phyloP scores from a whole-genome alignment of 2,113 vertebrate genomes.

The Brachyhypopomus gauderio region DNA sequence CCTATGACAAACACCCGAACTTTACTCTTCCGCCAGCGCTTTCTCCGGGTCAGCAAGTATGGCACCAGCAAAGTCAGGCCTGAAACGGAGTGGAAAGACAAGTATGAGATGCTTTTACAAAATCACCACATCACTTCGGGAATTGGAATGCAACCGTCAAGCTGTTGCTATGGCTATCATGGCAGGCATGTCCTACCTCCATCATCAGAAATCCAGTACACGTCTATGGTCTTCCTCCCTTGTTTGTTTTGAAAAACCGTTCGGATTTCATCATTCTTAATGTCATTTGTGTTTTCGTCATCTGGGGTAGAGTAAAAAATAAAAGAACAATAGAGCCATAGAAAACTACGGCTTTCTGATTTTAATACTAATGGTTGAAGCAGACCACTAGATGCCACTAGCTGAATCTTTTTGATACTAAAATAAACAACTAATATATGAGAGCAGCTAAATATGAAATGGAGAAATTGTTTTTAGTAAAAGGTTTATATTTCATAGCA shows the following conservation, averaged over 20 bases:
- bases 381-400: too few relatives aligned
- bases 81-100: conserved; percentile 41
- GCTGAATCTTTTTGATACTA: too few relatives aligned
- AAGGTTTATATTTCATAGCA: too few relatives aligned
- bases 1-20: conserved; percentile 75
- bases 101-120: neutral
- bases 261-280: conserved; percentile 50
- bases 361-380: too few relatives aligned
- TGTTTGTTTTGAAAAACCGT: conserved; percentile 74
- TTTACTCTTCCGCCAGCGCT: conserved; percentile 69
- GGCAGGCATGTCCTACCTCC: conserved; percentile 60
- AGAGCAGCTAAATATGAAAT: too few relatives aligned
- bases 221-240: conserved; percentile 72
- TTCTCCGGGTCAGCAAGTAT: conserved; percentile 74
- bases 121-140: neutral
- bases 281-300: neutral
- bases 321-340: neutral
- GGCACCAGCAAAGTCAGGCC: conserved; percentile 80
- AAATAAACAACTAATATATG: too few relatives aligned
- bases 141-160: neutral
- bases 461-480: too few relatives aligned
- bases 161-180: too few relatives aligned
- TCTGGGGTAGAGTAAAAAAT: conserved; percentile 25
- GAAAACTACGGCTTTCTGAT: neutral
- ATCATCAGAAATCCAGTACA: conserved; percentile 79